phyloP scores from a whole-genome alignment of 2,888 invertebrate genomes.

The Drosophila meridionalis region DNA sequence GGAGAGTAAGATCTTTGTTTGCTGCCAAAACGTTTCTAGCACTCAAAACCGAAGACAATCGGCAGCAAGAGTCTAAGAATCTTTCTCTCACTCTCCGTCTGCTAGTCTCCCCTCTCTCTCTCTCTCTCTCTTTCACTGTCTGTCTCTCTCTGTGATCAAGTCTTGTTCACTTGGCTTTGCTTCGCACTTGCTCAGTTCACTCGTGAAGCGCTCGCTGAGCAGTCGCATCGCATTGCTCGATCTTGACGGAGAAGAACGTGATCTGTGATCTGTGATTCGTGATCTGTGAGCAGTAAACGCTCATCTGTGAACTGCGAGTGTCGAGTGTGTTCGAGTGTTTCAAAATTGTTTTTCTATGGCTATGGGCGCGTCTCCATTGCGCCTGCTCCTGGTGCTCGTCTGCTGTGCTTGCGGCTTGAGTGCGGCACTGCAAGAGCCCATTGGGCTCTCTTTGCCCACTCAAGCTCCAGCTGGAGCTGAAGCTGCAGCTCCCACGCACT shows the following conservation, averaged over 20 bases:
- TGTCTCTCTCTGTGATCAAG: neutral
- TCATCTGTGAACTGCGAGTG: neutral
- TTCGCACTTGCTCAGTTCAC: slow-evolving; percentile 26
- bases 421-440: neutral
- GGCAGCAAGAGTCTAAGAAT: neutral
- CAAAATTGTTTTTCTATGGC: neutral
- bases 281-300: neutral
- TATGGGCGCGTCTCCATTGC: slow-evolving; percentile 22
- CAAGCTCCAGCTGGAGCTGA: neutral
- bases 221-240: slow-evolving; percentile 17
- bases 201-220: slow-evolving; percentile 29
- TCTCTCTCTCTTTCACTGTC: neutral
- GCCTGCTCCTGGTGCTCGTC: slow-evolving; percentile 16
- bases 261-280: neutral
- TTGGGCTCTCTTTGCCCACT: neutral
- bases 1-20: neutral
- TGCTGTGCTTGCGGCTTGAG: slow-evolving; percentile 18
- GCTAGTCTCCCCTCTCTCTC: neutral
- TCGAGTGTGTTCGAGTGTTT: neutral
- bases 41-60: neutral
- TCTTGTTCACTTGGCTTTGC: slow-evolving; percentile 13
- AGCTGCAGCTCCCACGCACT: neutral
- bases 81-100: neutral
- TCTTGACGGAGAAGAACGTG: neutral
- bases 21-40: neutral